phyloP scores from a whole-genome alignment of 2,113 vertebrate species.

The Axis porcinus region DNA sequence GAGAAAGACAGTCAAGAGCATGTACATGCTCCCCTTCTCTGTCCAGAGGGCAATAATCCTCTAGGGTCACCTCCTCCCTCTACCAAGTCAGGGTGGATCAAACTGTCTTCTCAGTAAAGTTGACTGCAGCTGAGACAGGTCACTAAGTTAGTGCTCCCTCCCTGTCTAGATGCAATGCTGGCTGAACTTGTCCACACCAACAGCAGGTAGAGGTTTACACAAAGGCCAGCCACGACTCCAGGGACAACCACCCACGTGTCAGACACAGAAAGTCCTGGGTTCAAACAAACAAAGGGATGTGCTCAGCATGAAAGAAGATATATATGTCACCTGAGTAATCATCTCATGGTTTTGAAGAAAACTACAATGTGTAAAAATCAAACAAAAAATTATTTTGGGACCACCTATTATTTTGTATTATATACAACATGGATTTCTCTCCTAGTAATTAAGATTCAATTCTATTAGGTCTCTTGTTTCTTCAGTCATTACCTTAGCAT shows the following conservation, averaged over 20 bases:
- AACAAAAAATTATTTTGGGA: not conserved
- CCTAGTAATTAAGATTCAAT: not conserved
- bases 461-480: not conserved
- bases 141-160: not conserved
- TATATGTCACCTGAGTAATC: not conserved
- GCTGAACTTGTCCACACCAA: not conserved
- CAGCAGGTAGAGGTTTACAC: not conserved
- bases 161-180: not conserved
- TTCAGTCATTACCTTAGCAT: not conserved
- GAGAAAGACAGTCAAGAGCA: not conserved
- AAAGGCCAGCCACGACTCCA: not conserved
- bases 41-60: not conserved
- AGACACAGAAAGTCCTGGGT: not conserved
- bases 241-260: not conserved
- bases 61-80: not conserved
- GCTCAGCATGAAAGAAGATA: not conserved
- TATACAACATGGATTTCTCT: not conserved
- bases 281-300: not conserved
- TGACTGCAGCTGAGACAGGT: not conserved
- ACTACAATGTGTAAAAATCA: not conserved
- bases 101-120: not conserved
- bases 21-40: not conserved
- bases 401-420: not conserved
- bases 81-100: not conserved
- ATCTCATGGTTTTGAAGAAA: not conserved